These are phyloP conservation scores for Mohoua ochrocephala DNA, from an alignment of 2,113 vertebrate species.

Conservation along the genomic window DNA sequence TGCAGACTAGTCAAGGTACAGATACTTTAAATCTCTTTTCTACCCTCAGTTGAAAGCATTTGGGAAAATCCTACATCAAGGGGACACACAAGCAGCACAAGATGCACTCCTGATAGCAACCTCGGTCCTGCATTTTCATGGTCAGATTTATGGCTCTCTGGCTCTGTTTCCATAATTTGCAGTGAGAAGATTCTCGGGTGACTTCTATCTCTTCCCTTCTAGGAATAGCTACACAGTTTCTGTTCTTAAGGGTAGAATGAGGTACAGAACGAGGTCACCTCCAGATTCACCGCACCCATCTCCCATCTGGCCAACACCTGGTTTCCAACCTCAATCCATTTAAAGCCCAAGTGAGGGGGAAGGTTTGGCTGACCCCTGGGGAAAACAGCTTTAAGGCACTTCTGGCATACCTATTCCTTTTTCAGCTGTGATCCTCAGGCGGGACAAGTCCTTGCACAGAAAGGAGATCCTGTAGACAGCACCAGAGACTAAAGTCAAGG, in stretches of 20 bases:
- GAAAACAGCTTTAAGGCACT: neutral
- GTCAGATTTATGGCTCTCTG: neutral
- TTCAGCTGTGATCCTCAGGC: conserved; percentile 75
- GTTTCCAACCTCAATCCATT: neutral
- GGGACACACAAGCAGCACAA: rapidly evolving
- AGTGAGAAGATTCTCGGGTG: neutral
- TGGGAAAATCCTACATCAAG: neutral
- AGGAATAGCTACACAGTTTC: rapidly evolving
- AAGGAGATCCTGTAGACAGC: conserved; percentile 76
- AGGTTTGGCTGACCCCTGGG: neutral
- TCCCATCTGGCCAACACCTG: neutral
- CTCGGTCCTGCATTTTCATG: neutral
- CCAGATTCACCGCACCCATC: neutral
- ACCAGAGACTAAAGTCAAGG: conserved; percentile 72
- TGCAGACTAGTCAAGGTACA: neutral
- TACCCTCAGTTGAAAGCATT: neutral
- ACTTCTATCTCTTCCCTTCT: neutral
- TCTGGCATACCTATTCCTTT: conserved; percentile 76
- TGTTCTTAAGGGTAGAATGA: neutral
- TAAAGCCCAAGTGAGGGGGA: neutral
- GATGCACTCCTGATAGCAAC: neutral
- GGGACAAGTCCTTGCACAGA: conserved; percentile 80
- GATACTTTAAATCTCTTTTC: neutral
- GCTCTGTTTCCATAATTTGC: neutral
- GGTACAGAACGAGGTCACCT: neutral